Conservation (phyloP, 2,888 invertebrate genomes). For the Timandra comae region DNA sequence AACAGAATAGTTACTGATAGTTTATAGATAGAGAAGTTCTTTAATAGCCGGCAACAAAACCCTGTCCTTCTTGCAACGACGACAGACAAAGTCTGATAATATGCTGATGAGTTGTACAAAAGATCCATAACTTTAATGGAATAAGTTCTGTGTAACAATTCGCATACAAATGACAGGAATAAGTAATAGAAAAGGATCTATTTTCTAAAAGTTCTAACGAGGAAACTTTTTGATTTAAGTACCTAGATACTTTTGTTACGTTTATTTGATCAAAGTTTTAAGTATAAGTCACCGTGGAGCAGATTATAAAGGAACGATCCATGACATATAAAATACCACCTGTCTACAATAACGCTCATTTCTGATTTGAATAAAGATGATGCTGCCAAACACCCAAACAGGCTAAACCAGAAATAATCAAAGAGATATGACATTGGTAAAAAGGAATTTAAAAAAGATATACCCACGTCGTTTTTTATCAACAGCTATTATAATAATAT, state of each 20-base stretch:
- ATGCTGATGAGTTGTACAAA: slow-evolving; percentile 20
- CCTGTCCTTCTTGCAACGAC: too few species aligned
- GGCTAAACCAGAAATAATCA: too few species aligned
- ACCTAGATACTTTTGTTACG: too few species aligned
- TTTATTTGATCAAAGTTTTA: too few species aligned
- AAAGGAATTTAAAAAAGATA: too few species aligned
- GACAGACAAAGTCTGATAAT: slow-evolving; percentile 5
- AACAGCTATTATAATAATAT: background rate
- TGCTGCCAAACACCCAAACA: background rate
- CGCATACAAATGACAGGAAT: slow-evolving; percentile 35
- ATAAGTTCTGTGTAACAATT: slow-evolving; percentile 36
- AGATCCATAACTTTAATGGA: slow-evolving; percentile 28
- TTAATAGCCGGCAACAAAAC: too few species aligned
- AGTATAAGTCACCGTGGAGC: too few species aligned
- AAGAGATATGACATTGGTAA: too few species aligned
- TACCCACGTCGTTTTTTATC: background rate
- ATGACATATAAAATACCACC: background rate
- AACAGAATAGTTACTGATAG: too few species aligned
- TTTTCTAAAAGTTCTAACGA: slow-evolving; percentile 8
- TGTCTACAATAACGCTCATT: background rate
- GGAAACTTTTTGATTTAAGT: too few species aligned
- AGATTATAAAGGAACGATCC: too few species aligned
- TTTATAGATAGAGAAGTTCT: too few species aligned
- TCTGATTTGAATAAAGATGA: background rate
- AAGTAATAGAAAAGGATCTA: slow-evolving; percentile 17